Base-by-base conservation (phyloP, 2,888 invertebrate species). In the Nebria salina region DNA sequence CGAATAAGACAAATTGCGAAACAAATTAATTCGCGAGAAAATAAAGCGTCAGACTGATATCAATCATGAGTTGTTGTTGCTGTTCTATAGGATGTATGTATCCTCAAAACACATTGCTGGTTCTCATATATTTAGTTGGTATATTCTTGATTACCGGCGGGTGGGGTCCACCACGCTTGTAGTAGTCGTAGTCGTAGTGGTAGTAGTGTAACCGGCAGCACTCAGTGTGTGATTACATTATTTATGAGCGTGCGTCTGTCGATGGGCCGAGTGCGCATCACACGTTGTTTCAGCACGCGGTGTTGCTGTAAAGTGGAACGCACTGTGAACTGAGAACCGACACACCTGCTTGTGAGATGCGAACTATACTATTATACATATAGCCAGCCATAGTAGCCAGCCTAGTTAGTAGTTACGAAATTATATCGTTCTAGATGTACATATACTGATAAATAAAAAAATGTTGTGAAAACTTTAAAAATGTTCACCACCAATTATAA, bases 191-290 rank as follows among this genome's bases (percentile, higher is more conserved):
- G 20, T 20, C 20, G 20, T 20, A 20, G 20, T 20, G 20, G 20
- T 20, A 20, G 34, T 34, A 34, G 34, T 34, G 34, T 41, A 41
- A 43, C 80, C 64, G 75, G 80, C 75, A 75, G 86, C 87, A 87
- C 87, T 87, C 87, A 87, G 86, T 85, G 84, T 85, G 85, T 85
- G 86, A 86, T 87, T 87, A 86, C 86, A 87, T 87, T 87, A 87
- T 87, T 87, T 86, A 87, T 86, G 87, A 87, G 86, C 85, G 70
- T 41, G 73, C 43, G 75, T 65, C 75, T 76, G 75, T 41, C 65
- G 65, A 65, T 26, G 65, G 13, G 65, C 75, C 65, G 25, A 65
- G 73, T 66, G 54, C 34, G 76, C 74, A 74, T 9, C 66, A 11
- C 77, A 76, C 76, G 70, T 72, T 80, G 80, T 70, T 75, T 80